Base-by-base conservation (phyloP, 2,113 vertebrate species). In the Eira barbara region DNA sequence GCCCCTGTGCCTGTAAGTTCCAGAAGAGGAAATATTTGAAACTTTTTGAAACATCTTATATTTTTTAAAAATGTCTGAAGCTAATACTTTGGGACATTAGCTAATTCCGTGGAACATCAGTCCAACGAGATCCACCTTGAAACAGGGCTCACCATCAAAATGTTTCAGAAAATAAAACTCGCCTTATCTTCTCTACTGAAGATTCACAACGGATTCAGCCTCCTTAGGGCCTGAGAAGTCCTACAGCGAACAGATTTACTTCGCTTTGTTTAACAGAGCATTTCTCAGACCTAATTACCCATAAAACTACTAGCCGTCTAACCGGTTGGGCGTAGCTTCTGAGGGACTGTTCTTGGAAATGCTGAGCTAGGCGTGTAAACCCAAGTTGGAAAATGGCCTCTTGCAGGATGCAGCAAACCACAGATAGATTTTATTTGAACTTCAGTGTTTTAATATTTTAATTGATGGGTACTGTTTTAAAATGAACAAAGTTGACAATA, bases 261-360 rank as follows among this genome's bases (percentile, higher is more conserved):
- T 67, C 7, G 0, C 31, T 76, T 15, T 17, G 47, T 63, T 34
- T 31, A 39, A 13, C 65, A 36, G 81, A 15, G 15, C 21, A 34
- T 27, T 67, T 90, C 74, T 76, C 65, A 47, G 6, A 49, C 13
- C 34, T 27, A 6, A 8, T 18, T 55, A 27, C 39, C 65, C 69
- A 5, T 6, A 1, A 4, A 63, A 23, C 23, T 52, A 0, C 14
- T 3, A 15, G n/a, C 12, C 3, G 3, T 9, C 59, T 47, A 29
- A 39, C 12, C 23, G 73, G 67, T 2, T 21, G 20, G 12, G 4
- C 31, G 3, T 7, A 1, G 20, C 55, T 36, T 36, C 34, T 18
- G 42, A 76, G 67, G 34, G 61, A 8, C 20, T 0, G 4, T 47
- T 39, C 47, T 7, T n/a, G 47, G 18, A 80, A 76, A 36, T 20